Conservation (phyloP, 2,797 vertebrate species). For the Lates japonicus region DNA sequence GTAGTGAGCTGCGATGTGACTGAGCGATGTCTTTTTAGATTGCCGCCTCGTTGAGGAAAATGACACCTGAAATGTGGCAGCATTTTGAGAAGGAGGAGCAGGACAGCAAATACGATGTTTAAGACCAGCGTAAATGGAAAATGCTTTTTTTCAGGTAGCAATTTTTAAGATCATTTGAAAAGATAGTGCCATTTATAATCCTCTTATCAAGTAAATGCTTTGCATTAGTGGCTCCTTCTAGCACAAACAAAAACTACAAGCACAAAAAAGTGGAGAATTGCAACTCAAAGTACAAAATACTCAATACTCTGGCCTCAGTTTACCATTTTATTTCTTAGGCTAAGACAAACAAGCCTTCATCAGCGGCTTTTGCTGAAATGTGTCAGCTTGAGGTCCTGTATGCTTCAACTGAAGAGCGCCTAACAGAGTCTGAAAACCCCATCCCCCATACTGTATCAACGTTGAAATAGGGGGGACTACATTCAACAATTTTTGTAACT, state of each 20-base stretch:
- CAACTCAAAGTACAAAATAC: background rate
- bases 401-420: background rate
- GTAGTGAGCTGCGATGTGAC: conserved; percentile 2
- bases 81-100: background rate
- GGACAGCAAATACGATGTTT: background rate
- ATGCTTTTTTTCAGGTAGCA: background rate
- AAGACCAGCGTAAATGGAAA: background rate
- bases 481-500: no score
- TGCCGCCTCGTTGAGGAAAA: background rate
- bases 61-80: background rate
- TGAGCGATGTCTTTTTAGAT: background rate
- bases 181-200: background rate
- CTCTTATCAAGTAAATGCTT: conserved; percentile 14
- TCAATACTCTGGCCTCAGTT: background rate
- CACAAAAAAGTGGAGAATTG: background rate
- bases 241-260: background rate
- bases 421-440: no score
- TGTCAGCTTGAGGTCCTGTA: background rate
- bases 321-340: background rate
- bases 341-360: background rate
- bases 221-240: background rate
- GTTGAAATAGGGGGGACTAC: no score
- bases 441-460: no score
- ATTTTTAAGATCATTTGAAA: conserved; percentile 1
- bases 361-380: background rate